Percentiles rank a stretch among this genome's conserved stretches.
phyloP scores from a whole-genome alignment of 2,113 vertebrate species.

The Phylloscopus trochiloides region DNA sequence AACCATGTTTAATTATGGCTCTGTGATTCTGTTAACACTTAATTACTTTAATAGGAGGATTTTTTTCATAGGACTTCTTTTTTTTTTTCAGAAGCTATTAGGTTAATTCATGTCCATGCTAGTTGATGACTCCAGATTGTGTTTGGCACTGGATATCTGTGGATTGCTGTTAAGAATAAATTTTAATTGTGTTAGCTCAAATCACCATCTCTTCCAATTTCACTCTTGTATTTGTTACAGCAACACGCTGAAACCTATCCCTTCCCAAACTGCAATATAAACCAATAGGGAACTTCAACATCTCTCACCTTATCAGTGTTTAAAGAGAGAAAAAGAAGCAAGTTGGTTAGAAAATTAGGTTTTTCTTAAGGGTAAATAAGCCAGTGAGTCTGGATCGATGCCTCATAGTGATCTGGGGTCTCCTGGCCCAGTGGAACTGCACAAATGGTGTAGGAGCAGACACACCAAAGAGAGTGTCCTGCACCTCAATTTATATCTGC shows the following conservation, averaged over 20 bases:
- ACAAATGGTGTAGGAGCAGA: background rate
- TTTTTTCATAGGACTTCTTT: background rate
- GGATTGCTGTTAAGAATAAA: background rate
- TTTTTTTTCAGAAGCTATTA: background rate
- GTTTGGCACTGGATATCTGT: conserved; percentile 27
- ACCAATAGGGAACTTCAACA: background rate
- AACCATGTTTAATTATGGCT: conserved; percentile 16
- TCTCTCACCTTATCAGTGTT: background rate
- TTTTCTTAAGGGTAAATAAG: background rate
- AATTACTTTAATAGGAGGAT: conserved; percentile 43
- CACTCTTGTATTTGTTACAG: background rate
- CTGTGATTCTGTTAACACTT: conserved; percentile 40
- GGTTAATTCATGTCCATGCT: conserved; percentile 42
- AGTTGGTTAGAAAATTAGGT: background rate
- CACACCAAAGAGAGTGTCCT: background rate
- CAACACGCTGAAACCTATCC: background rate
- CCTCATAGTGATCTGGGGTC: background rate
- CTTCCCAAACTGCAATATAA: background rate
- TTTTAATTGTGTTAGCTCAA: conserved; percentile 27
- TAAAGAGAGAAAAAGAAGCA: background rate
- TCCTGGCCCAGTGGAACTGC: background rate
- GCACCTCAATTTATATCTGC: background rate
- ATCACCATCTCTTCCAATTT: conserved; percentile 30
- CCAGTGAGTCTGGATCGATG: background rate
- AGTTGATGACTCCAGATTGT: background rate